A percentile compares a stretch with the other conserved stretches of the same genome.
These are phyloP conservation scores for Alauda arvensis DNA, from an alignment of 2,797 vertebrate species.

Conservation along the genomic window DNA sequence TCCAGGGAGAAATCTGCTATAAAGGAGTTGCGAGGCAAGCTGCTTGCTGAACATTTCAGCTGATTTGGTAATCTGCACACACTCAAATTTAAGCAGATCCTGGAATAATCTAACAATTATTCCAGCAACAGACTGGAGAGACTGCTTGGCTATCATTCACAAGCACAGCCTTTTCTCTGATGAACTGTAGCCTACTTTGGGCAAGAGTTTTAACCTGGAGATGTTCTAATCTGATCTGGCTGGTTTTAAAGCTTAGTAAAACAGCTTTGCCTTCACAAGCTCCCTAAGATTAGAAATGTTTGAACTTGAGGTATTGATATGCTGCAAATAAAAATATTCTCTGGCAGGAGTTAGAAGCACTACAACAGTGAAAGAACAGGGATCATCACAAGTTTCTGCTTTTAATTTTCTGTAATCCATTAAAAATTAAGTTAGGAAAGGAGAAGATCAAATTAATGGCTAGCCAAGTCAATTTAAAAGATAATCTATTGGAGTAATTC, in stretches of 20 bases:
- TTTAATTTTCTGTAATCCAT: neutral
- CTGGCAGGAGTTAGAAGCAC: neutral
- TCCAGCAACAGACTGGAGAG: neutral
- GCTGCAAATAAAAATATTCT: neutral
- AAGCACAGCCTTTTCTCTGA: neutral
- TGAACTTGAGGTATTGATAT: neutral
- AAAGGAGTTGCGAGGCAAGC: neutral
- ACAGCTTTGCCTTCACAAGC: neutral
- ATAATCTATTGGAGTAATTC: slow-evolving; percentile 19
- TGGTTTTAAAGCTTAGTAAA: neutral
- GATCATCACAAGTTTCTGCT: neutral
- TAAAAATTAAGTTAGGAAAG: slow-evolving; percentile 10
- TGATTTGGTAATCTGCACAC: neutral
- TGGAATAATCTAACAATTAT: slow-evolving; percentile 14
- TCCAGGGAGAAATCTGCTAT: neutral
- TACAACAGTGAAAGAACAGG: neutral
- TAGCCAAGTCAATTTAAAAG: neutral
- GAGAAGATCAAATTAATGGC: slow-evolving; percentile 5
- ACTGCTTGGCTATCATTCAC: neutral
- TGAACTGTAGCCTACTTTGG: neutral
- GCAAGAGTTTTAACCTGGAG: neutral
- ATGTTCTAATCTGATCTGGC: neutral
- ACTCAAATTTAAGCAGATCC: slow-evolving; percentile 6
- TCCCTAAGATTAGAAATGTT: neutral
- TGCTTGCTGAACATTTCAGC: neutral